These are phyloP conservation scores for Charadrius vociferus DNA, from an alignment of 2,113 vertebrate species.

Conservation along the genomic window DNA sequence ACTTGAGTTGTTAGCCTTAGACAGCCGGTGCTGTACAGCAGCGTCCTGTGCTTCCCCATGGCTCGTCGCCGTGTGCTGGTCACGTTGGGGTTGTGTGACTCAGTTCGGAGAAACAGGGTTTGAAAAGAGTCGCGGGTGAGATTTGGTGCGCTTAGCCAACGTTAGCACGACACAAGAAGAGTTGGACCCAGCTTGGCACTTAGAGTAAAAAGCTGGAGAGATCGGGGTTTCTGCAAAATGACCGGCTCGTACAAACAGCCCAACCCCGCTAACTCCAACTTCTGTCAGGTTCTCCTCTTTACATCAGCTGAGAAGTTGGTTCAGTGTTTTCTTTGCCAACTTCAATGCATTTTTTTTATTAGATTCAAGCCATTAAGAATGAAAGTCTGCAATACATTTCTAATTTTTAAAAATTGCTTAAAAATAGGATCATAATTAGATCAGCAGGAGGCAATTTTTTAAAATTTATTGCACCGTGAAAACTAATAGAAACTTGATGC, in stretches of 20 bases:
- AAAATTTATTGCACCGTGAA: background rate
- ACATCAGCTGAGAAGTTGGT: background rate
- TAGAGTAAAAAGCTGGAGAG: background rate
- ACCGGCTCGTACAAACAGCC: background rate
- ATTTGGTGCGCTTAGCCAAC: background rate
- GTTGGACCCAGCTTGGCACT: background rate
- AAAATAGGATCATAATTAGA: constrained; percentile 3
- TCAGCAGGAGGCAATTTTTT: background rate
- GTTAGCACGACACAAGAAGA: background rate
- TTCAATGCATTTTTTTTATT: background rate
- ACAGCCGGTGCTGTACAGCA: background rate
- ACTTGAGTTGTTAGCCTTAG: background rate
- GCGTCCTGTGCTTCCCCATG: background rate
- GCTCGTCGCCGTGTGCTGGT: accelerated
- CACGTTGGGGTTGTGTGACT: background rate
- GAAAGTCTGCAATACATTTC: background rate
- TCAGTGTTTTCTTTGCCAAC: background rate
- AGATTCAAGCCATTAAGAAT: background rate
- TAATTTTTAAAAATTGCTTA: constrained; percentile 38
- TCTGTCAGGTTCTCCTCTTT: background rate
- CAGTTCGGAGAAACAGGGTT: background rate
- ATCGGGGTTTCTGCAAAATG: too few species aligned
- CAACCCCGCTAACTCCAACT: accelerated
- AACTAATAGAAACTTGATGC: constrained; percentile 13
- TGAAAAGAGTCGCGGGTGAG: background rate